Evolutionary conservation across 2,113 vertebrate genomes (phyloP).

Genomic region (Pelecanus crispus): DNA sequence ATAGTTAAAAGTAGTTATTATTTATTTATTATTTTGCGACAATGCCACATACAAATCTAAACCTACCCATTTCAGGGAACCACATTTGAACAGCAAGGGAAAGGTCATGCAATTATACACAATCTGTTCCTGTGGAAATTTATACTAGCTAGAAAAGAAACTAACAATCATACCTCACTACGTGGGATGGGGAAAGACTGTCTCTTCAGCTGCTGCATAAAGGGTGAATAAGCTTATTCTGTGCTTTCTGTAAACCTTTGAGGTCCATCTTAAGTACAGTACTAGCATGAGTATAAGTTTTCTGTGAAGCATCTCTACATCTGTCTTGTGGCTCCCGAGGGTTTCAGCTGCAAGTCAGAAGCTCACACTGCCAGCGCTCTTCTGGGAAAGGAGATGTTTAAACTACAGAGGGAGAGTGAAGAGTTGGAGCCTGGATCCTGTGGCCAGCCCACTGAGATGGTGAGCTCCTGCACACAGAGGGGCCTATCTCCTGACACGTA

Average conservation of each 20-base stretch:
- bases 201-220: not conserved
- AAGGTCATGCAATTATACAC: not conserved
- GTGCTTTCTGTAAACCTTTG: not conserved
- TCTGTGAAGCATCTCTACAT: not conserved
- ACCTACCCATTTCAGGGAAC: not conserved
- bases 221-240: not conserved
- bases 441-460: not conserved
- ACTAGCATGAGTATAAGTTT: not conserved
- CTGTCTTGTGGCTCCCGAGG: not conserved
- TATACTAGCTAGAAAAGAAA: not conserved
- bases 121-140: not conserved
- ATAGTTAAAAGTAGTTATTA: not conserved
- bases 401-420: not conserved
- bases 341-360: not conserved
- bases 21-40: not conserved
- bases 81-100: not conserved
- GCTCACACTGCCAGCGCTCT: fast-evolving
- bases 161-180: not conserved
- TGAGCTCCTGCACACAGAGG: not conserved
- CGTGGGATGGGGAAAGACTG: not conserved
- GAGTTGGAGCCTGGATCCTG: not conserved
- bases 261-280: not conserved
- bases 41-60: not conserved
- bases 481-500: not conserved
- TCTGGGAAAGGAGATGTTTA: not conserved